Evolutionary conservation across 1,140 invertebrate species (phyloP).

Genomic region (Arion vulgaris): DNA sequence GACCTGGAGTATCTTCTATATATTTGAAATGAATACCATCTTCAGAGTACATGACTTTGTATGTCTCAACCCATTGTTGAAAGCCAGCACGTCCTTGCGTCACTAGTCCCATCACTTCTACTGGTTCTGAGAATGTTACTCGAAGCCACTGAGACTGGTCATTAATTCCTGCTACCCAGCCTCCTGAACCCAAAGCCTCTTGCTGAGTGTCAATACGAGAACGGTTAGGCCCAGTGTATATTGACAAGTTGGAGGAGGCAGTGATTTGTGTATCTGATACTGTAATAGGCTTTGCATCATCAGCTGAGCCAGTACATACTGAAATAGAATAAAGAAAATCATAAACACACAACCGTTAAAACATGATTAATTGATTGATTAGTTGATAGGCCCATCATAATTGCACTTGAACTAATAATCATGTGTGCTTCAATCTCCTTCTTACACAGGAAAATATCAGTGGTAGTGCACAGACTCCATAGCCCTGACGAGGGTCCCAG

Average conservation of each 20-base stretch:
- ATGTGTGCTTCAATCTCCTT: too few species aligned
- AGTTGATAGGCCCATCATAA: too few species aligned
- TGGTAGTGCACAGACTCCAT: too few species aligned
- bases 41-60: conserved; percentile 75
- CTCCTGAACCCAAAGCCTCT: background rate
- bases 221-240: conserved; percentile 16
- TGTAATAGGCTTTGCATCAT: conserved; percentile 14
- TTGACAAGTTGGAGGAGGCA: conserved; percentile 3
- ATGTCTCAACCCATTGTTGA: conserved; percentile 81
- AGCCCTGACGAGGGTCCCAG: too few species aligned
- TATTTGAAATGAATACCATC: conserved; percentile 53
- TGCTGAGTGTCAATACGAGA: conserved; percentile 5
- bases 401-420: too few species aligned
- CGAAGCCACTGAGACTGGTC: conserved; percentile 20
- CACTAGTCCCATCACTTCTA: conserved; percentile 76
- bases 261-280: conserved; percentile 10
- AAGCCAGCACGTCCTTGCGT: conserved; percentile 75
- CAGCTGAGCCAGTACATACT: background rate
- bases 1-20: conserved; percentile 39
- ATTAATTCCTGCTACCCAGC: conserved; percentile 13
- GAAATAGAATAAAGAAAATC: background rate
- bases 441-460: too few species aligned
- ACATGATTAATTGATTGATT: too few species aligned
- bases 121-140: conserved; percentile 6
- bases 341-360: too few species aligned